Conservation (phyloP, 2,113 vertebrate species). For the Chaetodon auriga region DNA sequence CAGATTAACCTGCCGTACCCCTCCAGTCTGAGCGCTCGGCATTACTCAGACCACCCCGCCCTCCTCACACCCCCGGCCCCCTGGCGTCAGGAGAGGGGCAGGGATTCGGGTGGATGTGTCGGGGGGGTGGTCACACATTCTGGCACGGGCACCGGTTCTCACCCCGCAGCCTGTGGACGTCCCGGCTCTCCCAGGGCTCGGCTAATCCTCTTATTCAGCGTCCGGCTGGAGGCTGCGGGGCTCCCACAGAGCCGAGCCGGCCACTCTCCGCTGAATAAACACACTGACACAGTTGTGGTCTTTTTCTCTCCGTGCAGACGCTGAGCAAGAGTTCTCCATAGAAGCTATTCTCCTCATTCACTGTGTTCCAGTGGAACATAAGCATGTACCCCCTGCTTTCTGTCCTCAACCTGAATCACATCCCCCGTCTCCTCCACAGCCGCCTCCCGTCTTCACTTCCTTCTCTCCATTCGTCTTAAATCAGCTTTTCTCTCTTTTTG, state of each 20-base stretch:
- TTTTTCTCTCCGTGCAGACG: slow-evolving; percentile 61
- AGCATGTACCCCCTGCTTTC: slow-evolving; percentile 34
- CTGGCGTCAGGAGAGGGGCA: slow-evolving; percentile 52
- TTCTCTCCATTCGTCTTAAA: slow-evolving; percentile 27
- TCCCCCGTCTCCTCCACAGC: background rate
- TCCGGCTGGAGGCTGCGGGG: slow-evolving; percentile 60
- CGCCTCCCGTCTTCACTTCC: slow-evolving; percentile 40
- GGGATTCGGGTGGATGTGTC: slow-evolving; percentile 16
- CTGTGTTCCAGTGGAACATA: slow-evolving; percentile 62
- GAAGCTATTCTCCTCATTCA: slow-evolving; percentile 68
- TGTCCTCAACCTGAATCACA: slow-evolving; percentile 35
- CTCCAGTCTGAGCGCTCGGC: slow-evolving; percentile 23
- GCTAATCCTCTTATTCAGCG: slow-evolving; percentile 82
- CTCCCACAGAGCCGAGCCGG: slow-evolving; percentile 68
- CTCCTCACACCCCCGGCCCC: slow-evolving; percentile 10
- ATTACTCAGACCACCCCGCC: slow-evolving; percentile 41
- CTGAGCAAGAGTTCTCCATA: slow-evolving; percentile 62
- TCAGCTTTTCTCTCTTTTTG: slow-evolving; percentile 22
- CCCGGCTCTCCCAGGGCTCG: slow-evolving; percentile 69
- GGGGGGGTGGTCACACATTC: slow-evolving; percentile 56
- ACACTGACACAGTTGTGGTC: slow-evolving; percentile 74
- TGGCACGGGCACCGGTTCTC: slow-evolving; percentile 69
- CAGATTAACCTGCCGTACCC: slow-evolving; percentile 60
- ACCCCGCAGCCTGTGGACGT: slow-evolving; percentile 59
- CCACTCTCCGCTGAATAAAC: slow-evolving; percentile 73